Percentiles rank a stretch among this genome's conserved stretches.
These are phyloP conservation scores for Wiebesia pumilae DNA, from an alignment of 1,140 invertebrate species.

Conservation along the genomic window DNA sequence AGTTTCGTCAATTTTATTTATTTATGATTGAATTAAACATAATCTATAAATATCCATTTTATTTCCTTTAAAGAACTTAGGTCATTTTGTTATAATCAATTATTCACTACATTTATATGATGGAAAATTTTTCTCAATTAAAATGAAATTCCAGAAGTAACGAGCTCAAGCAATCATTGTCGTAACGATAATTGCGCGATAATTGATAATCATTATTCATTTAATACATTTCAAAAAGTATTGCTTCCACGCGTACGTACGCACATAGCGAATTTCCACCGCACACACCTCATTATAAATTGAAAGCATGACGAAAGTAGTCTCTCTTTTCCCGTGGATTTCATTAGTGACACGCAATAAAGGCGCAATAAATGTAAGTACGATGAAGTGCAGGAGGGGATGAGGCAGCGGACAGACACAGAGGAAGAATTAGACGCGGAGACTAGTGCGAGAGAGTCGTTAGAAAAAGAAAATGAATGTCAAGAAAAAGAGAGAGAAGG, in stretches of 20 bases:
- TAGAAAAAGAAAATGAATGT: neutral
- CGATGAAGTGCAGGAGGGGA: neutral
- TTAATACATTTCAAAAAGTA: constrained; percentile 23
- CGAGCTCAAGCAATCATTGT: constrained; percentile 10
- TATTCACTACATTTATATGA: neutral
- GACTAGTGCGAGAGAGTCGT: neutral
- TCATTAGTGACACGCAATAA: constrained; percentile 52
- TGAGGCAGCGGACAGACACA: neutral
- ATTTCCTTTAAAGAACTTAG: neutral
- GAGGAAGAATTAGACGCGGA: neutral
- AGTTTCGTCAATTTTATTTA: neutral
- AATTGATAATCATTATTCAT: constrained; percentile 38
- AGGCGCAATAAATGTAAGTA: constrained; percentile 11
- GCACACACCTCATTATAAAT: constrained; percentile 36
- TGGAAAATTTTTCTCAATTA: constrained; percentile 27
- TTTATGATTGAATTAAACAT: neutral
- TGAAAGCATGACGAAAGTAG: constrained; percentile 40
- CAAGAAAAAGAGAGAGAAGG: constrained; percentile 19
- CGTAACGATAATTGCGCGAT: constrained; percentile 17
- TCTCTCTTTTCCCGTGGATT: constrained; percentile 32
- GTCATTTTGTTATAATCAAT: neutral
- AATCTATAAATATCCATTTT: neutral
- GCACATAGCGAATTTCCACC: constrained; percentile 25
- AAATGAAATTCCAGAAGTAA: neutral
- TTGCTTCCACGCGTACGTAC: neutral